Evolutionary conservation across 1,140 invertebrate species (phyloP).

Genomic region (Platyura marginata): DNA sequence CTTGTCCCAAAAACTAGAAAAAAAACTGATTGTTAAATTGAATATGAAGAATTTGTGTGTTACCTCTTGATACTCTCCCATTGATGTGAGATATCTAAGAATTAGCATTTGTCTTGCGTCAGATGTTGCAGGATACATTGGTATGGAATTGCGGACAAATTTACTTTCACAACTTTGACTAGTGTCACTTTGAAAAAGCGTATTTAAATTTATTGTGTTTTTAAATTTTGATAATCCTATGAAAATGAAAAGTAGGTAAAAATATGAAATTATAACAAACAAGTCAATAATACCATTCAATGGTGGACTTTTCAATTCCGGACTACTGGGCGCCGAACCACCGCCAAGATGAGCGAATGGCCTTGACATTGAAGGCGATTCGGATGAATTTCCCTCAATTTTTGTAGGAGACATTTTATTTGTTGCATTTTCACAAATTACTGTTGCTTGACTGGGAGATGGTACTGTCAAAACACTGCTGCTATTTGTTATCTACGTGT

Average conservation of each 20-base stretch:
- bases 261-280: too few relatives aligned
- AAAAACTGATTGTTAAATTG: too few relatives aligned
- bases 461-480: too few relatives aligned
- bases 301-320: not conserved
- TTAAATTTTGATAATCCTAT: conserved; percentile 3
- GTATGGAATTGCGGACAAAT: conserved; percentile 27
- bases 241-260: too few relatives aligned
- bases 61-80: conserved; percentile 94
- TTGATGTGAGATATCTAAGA: conserved; percentile 76
- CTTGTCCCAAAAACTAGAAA: conserved; percentile 75
- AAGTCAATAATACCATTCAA: not conserved
- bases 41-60: too few relatives aligned
- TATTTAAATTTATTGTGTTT: conserved; percentile 16
- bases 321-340: not conserved
- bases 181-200: conserved; percentile 17
- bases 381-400: not conserved
- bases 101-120: conserved; percentile 84
- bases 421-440: too few relatives aligned
- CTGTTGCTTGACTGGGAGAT: too few relatives aligned
- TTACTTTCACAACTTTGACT: conserved; percentile 2
- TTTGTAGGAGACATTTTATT: too few relatives aligned
- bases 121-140: conserved; percentile 70
- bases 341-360: not conserved
- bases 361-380: not conserved
- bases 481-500: too few relatives aligned